phyloP scores from a whole-genome alignment of 2,797 vertebrate species.

The Sebastes matsubarae region DNA sequence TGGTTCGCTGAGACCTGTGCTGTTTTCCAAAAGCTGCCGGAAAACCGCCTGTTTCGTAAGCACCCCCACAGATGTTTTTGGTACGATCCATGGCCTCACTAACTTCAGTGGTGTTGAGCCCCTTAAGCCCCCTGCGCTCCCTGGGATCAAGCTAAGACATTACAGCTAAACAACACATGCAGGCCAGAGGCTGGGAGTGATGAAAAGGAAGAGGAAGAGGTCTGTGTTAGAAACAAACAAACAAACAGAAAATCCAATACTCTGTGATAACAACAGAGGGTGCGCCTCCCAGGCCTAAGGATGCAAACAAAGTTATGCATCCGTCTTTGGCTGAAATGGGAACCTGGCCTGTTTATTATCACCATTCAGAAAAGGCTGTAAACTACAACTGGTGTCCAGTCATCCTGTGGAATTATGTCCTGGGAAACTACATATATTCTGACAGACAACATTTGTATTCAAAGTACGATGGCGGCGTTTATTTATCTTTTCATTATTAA shows the following conservation, averaged over 20 bases:
- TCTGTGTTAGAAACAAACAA: constrained; percentile 28
- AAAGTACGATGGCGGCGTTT: not conserved
- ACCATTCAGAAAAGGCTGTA: not conserved
- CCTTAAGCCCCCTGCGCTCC: constrained; percentile 47
- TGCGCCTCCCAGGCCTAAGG: constrained; percentile 1
- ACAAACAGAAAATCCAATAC: constrained; percentile 28
- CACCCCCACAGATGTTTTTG: constrained; percentile 40
- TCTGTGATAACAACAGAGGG: constrained; percentile 30
- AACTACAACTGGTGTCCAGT: not conserved
- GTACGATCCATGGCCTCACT: constrained; percentile 41
- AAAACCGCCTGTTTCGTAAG: constrained; percentile 23
- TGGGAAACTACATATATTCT: not conserved
- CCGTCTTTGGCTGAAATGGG: not conserved
- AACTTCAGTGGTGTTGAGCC: constrained; percentile 54
- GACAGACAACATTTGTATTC: not conserved
- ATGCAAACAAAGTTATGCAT: constrained; percentile 17
- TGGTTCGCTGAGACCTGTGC: constrained; percentile 6
- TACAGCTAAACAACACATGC: constrained; percentile 55
- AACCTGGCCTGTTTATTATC: not conserved
- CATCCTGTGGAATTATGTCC: not conserved
- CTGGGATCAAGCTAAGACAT: constrained; percentile 49
- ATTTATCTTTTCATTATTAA: constrained; percentile 35
- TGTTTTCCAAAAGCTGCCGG: constrained; percentile 39
- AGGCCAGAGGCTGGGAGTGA: constrained; percentile 39
- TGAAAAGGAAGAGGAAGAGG: constrained; percentile 27